Evolutionary conservation across 2,888 invertebrate genomes (phyloP).

Genomic region (Tiphia femorata): DNA sequence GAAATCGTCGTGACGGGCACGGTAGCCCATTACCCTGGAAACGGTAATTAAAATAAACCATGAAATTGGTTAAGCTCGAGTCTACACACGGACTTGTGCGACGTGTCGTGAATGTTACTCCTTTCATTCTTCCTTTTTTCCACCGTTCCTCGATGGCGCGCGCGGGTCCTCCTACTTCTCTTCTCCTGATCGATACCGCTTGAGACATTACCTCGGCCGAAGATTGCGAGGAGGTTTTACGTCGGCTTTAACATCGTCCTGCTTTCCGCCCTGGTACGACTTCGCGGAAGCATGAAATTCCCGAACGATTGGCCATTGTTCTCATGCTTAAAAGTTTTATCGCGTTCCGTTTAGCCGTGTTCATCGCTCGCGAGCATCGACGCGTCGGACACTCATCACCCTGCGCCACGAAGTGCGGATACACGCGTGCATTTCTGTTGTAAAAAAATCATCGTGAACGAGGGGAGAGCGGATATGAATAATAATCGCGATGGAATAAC

Average conservation of each 20-base stretch:
- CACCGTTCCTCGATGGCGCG: not conserved
- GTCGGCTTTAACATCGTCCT: constrained; percentile 42
- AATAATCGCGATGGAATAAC: too few species aligned
- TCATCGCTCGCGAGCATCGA: constrained; percentile 18
- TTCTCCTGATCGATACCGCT: constrained; percentile 51
- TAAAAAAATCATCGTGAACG: too few species aligned
- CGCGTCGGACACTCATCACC: too few species aligned
- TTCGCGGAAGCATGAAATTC: constrained; percentile 56
- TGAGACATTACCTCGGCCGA: constrained; percentile 48
- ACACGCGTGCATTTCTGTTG: too few species aligned
- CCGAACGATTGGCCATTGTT: constrained; percentile 29
- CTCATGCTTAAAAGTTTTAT: constrained; percentile 28
- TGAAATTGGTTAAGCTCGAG: too few species aligned
- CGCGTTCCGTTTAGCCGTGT: constrained; percentile 16
- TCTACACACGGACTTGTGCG: too few species aligned
- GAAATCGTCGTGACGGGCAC: too few species aligned
- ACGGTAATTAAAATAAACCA: too few species aligned
- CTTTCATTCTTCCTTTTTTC: constrained; percentile 2
- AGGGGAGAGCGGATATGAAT: too few species aligned
- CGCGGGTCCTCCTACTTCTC: constrained; percentile 35
- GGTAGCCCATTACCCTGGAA: too few species aligned
- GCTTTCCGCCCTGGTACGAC: constrained; percentile 44
- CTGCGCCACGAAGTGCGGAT: too few species aligned
- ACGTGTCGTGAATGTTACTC: not conserved
- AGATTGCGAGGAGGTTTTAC: constrained; percentile 47